Evolutionary conservation across 2,888 invertebrate genomes (phyloP), one percentile per base, ranked within the genome.

Genomic region (Polydrusus pterygomalis): DNA sequence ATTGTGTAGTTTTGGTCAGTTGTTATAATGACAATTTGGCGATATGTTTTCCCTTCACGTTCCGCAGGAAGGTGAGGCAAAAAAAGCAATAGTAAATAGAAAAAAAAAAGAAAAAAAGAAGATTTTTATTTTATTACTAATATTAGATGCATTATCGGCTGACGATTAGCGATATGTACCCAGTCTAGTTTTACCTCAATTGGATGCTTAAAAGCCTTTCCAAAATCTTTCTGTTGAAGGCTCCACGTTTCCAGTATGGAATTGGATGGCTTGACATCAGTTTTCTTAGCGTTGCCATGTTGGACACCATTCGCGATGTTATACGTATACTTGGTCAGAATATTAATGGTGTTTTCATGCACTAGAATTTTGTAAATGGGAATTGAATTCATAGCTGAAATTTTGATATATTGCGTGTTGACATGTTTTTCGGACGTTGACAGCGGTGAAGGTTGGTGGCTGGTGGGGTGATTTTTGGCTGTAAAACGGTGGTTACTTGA

Each of bases 291-390:
- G 25, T 25, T 7, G 34, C 58, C 9, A 77, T 67, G 51, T n/a
- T 74, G 63, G 54, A 65, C 51, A 18, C 65, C 45, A 54, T 75
- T 71, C 0, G 40, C 38, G 34, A 78, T 43, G 9, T 68, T 69
- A 63, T 79, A 82, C 13, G 76, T 81, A 17, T 79, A 72, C 64
- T 79, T 81, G 10, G 77, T 72, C n/a, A 82, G 65, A 54, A 83
- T 77, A 58, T 74, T 78, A 40, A 83, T 80, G 43, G 74, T 81
- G 76, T 83, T 78, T 54, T 78, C 78, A 63, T 78, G 74, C 13
- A 84, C 78, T 30, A 82, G 68, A 65, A 83, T 83, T 79, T 81
- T 83, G 76, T 78, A 72, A 45, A 62, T 11, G 43, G 25, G 47
- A 15, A 38, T 38, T 18, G 62, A 69, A 68, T 70, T 63, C 77